Evolutionary conservation across 92 coral and sea anemone genomes (phyloP).

Genomic region (Diadumene lineata): DNA sequence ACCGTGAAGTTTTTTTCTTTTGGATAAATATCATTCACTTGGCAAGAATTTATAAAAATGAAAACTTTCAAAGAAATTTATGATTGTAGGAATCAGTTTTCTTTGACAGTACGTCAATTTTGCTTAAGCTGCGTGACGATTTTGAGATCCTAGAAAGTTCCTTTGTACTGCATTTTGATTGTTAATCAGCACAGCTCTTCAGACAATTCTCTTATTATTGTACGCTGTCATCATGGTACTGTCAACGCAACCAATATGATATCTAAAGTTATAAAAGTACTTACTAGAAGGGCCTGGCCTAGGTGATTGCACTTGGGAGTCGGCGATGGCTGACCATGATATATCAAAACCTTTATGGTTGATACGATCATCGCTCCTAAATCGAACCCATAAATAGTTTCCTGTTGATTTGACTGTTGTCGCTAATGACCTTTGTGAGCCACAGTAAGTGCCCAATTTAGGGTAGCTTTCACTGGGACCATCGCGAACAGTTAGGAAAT

Average conservation of each 20-base stretch:
- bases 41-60: no score
- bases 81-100: no score
- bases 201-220: no score
- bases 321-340: constrained; percentile 47
- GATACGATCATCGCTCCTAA: constrained; percentile 55
- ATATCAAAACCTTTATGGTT: constrained; percentile 66
- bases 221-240: neutral
- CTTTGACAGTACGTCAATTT: no score
- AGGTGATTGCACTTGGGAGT: neutral
- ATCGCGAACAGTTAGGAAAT: constrained; percentile 62
- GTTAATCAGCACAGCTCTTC: no score
- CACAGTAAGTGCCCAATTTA: constrained; percentile 66
- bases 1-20: no score
- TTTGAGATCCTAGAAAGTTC: no score
- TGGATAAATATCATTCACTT: no score
- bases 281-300: neutral
- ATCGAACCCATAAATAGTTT: constrained; percentile 54
- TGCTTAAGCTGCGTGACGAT: no score
- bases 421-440: constrained; percentile 37
- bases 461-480: constrained; percentile 63
- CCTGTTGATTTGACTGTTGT: constrained; percentile 49
- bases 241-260: neutral
- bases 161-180: no score
- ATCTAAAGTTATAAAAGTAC: neutral
- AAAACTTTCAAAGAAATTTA: no score